A percentile compares a stretch with the other conserved stretches of the same genome.
These are phyloP conservation scores for Neodontobutis hainanensis DNA, from an alignment of 2,113 vertebrate species.

Conservation along the genomic window DNA sequence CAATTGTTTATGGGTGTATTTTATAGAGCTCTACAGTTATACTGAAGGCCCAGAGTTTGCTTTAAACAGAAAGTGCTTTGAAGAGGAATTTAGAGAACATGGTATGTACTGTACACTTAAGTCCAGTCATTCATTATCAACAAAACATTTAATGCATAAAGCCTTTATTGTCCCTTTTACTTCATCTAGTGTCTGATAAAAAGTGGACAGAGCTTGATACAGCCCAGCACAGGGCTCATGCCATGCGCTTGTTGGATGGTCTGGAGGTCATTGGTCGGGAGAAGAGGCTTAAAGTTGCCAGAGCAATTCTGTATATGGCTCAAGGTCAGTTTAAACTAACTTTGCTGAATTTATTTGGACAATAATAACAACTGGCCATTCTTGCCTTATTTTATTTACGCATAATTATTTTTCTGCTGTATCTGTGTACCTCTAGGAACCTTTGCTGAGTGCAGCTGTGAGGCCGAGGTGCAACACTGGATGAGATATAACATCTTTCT, in stretches of 20 bases:
- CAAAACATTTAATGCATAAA: neutral
- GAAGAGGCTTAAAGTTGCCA: conserved; percentile 87
- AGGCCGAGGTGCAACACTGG: conserved; percentile 93
- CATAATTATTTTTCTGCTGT: neutral
- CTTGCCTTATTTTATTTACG: neutral
- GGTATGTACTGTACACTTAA: conserved; percentile 67
- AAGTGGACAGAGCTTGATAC: conserved; percentile 89
- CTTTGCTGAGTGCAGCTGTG: conserved; percentile 90
- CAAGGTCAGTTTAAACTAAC: conserved; percentile 82
- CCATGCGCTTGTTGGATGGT: conserved; percentile 92
- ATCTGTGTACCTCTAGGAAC: conserved; percentile 80
- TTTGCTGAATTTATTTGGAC: neutral
- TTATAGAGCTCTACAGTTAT: conserved; percentile 95
- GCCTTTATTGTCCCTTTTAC: neutral
- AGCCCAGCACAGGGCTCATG: conserved; percentile 87
- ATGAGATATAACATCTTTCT: conserved; percentile 96
- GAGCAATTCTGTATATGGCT: conserved; percentile 94
- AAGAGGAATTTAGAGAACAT: conserved; percentile 91
- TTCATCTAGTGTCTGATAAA: conserved; percentile 83
- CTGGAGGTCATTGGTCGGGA: conserved; percentile 93
- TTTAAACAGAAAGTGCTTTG: conserved; percentile 94
- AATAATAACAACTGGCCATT: neutral
- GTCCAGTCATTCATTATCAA: neutral
- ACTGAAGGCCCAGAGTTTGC: conserved; percentile 95
- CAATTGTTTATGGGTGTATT: conserved; percentile 10